Conservation (phyloP, 2,113 vertebrate genomes). For the Pelecanoides urinatrix region DNA sequence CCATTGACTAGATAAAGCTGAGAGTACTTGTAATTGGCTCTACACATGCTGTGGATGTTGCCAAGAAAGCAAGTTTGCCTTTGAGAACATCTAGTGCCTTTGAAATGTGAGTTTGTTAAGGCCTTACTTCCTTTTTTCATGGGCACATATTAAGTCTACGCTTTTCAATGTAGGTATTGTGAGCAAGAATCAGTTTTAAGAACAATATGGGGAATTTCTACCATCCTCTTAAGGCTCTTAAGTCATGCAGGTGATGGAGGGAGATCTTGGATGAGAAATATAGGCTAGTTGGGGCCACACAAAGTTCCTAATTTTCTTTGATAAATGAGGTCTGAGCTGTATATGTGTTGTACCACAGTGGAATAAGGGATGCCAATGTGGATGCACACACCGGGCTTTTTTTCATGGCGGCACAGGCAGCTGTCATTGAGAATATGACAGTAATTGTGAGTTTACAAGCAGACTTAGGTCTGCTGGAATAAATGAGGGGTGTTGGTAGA, state of each 20-base stretch:
- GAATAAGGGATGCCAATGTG: not conserved
- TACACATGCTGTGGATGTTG: not conserved
- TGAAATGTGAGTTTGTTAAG: not conserved
- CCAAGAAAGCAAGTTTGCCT: not conserved
- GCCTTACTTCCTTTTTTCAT: not conserved
- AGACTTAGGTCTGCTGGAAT: not conserved
- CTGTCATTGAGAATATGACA: not conserved
- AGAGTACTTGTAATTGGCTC: not conserved
- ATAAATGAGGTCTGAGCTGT: not conserved
- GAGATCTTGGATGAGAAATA: not conserved
- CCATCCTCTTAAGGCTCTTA: not conserved
- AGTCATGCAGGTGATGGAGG: not conserved
- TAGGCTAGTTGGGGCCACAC: rapidly evolving
- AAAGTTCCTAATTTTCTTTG: not conserved
- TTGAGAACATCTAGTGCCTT: not conserved
- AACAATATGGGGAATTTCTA: not conserved
- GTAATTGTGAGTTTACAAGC: not conserved
- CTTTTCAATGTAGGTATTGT: not conserved
- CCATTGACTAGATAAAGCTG: not conserved
- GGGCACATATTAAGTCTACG: not conserved
- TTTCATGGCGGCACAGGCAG: not conserved
- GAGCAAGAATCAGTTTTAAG: not conserved
- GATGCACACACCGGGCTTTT: not conserved
- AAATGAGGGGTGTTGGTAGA: not conserved
- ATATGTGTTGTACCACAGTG: not conserved